Conservation (phyloP, 2,888 invertebrate genomes). For the Drosophila meridiana region DNA sequence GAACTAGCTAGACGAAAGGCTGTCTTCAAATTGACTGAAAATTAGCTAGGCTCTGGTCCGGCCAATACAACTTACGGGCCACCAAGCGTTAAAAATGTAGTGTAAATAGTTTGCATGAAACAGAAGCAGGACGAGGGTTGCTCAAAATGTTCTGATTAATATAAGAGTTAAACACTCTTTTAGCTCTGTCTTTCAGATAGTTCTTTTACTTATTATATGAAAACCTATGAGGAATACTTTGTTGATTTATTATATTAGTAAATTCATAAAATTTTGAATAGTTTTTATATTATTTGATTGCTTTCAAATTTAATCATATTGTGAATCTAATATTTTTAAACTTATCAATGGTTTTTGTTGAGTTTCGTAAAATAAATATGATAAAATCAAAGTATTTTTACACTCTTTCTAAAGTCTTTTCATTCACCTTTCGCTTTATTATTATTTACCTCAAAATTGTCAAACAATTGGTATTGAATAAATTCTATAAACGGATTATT, state of each 20-base stretch:
- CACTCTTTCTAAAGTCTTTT: no score
- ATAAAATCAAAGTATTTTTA: no score
- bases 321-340: not conserved
- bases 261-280: no score
- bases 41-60: conserved; percentile 24
- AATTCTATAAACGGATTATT: not conserved
- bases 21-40: conserved; percentile 50
- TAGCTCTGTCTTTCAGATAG: not conserved
- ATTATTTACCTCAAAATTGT: not conserved
- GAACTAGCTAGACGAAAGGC: conserved; percentile 28
- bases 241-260: no score
- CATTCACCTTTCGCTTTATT: no score
- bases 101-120: not conserved
- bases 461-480: not conserved
- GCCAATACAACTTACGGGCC: not conserved
- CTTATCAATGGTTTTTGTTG: not conserved
- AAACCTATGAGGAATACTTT: no score
- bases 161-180: no score
- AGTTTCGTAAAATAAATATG: not conserved
- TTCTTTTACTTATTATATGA: no score
- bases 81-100: not conserved
- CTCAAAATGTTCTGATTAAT: not conserved
- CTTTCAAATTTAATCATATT: not conserved
- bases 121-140: no score
- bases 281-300: no score